These are phyloP conservation scores for Neomicropteryx cornuta DNA, from an alignment of 1,140 invertebrate genomes.

Conservation along the genomic window DNA sequence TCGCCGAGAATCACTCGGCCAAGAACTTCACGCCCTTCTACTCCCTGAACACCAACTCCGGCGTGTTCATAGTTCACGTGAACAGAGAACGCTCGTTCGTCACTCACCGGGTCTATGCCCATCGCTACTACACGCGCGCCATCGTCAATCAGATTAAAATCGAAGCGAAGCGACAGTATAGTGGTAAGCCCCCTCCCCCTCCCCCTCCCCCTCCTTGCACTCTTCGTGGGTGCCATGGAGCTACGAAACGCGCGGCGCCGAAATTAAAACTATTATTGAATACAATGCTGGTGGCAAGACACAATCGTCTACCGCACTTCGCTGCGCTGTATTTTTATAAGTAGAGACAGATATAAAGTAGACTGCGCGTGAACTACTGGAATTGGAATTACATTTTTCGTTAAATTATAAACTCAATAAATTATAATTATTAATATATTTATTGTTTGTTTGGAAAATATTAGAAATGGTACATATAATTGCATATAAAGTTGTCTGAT, in stretches of 20 bases:
- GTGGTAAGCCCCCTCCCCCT: too few species aligned
- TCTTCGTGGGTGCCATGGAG: neutral
- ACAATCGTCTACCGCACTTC: too few species aligned
- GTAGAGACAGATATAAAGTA: too few species aligned
- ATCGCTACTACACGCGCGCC: conserved; percentile 42
- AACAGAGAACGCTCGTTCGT: conserved; percentile 35
- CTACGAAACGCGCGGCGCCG: neutral
- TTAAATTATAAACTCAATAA: too few species aligned
- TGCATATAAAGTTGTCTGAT: too few species aligned
- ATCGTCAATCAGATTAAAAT: conserved; percentile 43
- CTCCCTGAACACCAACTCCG: conserved; percentile 30
- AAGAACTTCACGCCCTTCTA: conserved; percentile 26
- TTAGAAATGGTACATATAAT: too few species aligned
- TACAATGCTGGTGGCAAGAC: too few species aligned
- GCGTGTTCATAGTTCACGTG: conserved; percentile 31
- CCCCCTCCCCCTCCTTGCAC: conserved; percentile 8
- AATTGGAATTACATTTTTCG: too few species aligned
- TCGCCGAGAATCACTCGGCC: conserved; percentile 15
- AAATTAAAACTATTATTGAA: neutral
- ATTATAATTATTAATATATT: too few species aligned
- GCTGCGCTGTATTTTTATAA: too few species aligned
- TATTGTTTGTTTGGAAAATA: too few species aligned
- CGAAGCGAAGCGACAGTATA: conserved; percentile 15
- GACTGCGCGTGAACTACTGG: too few species aligned
- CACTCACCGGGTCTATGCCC: conserved; percentile 41